Base-by-base conservation (phyloP, 2,888 invertebrate species). In the Ligdia adustata region DNA sequence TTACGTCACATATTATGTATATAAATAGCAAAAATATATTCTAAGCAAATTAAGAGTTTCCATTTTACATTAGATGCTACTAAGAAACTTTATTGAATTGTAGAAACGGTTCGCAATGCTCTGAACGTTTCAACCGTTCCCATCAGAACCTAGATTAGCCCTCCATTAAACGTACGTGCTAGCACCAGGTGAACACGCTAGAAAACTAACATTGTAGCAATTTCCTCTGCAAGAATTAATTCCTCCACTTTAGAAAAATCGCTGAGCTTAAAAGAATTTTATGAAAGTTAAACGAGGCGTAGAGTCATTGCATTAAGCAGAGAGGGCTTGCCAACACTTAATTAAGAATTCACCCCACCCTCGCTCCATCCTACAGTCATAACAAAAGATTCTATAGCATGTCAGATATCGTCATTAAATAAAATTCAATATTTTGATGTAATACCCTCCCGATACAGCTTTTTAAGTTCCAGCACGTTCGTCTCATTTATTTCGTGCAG, bases 201-300 rank as follows among this genome's bases (percentile, higher is more conserved):
- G 28, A 34, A 40, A 52, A 32, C 31, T 42, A 27, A 37, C 47
- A 39, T 32, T 39, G 9, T 22, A 43, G 54, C 50, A 51, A 31
- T 51, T 48, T 51, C 16, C 38, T 33, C 22, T 15, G 63, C 64
- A 69, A 68, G 68, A 69, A 72, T 79, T 73, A 69, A 82, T 79
- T 78, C 74, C 62, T 64, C 79, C 75, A 80, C 78, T 82, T 79
- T 75, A 73, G 67, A 62, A 80, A 87, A 84, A 85, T 78, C 75
- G 84, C 86, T 82, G 85, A 86, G 80, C 79, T 78, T 79, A 75
- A 80, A 75, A 74, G 86, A 87, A 85, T 88, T 87, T 81, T 84
- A 86, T 87, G 84, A 83, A 88, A 83, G 86, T 83, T 83, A 85
- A 89, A 90, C 87, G 88, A 88, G 84, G 75, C 85, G 81, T 82